Conservation (phyloP, 2,888 invertebrate species). For the Phasia obesa region DNA sequence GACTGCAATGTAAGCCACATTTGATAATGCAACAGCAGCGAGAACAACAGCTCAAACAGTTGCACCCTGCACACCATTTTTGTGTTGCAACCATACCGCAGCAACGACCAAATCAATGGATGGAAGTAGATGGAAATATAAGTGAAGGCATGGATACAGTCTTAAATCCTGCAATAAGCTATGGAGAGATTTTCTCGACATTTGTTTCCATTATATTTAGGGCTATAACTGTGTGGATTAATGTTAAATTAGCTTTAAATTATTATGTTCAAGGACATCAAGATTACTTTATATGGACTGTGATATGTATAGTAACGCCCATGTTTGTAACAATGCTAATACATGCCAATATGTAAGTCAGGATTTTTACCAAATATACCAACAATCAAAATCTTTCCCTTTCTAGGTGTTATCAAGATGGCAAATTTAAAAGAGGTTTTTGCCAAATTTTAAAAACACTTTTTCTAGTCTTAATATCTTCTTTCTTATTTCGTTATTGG, state of each 20-base stretch:
- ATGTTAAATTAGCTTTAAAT: slow-evolving; percentile 74
- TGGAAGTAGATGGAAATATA: slow-evolving; percentile 59
- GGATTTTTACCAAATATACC: not conserved
- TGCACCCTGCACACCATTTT: slow-evolving; percentile 33
- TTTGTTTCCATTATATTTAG: slow-evolving; percentile 76
- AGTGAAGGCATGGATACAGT: slow-evolving; percentile 43
- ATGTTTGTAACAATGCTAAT: slow-evolving; percentile 77
- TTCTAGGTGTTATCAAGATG: slow-evolving; percentile 76
- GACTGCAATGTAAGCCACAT: slow-evolving; percentile 43
- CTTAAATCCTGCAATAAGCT: slow-evolving; percentile 53
- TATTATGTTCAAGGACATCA: slow-evolving; percentile 75
- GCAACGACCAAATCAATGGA: slow-evolving; percentile 49
- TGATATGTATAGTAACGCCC: slow-evolving; percentile 76
- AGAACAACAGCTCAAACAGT: slow-evolving; percentile 17
- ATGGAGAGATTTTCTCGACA: slow-evolving; percentile 75
- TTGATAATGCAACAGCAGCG: slow-evolving; percentile 52
- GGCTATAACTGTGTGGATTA: slow-evolving; percentile 74
- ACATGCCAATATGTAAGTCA: slow-evolving; percentile 77
- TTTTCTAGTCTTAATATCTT: slow-evolving; percentile 75
- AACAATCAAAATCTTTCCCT: not conserved
- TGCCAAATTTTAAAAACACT: slow-evolving; percentile 71
- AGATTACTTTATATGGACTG: slow-evolving; percentile 77
- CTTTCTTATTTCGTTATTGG: slow-evolving; percentile 77
- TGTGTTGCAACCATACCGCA: slow-evolving; percentile 14
- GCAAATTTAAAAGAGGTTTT: slow-evolving; percentile 71